phyloP scores from a whole-genome alignment of 2,797 vertebrate genomes.

The Gymnoscopelus braueri region DNA sequence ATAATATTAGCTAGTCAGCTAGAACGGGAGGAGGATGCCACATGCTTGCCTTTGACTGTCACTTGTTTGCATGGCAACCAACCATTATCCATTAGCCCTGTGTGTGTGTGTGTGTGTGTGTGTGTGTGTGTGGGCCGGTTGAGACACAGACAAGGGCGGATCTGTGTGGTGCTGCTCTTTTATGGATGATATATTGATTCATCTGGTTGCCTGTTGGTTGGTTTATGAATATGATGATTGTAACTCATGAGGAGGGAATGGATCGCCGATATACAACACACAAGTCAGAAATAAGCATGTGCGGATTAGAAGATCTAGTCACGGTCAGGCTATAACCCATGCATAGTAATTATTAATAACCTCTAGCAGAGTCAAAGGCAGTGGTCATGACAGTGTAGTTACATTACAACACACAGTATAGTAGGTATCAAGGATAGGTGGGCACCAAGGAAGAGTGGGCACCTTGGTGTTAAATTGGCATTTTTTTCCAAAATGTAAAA shows the following conservation, averaged over 20 bases:
- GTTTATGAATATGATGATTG: neutral
- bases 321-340: neutral
- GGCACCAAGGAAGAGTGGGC: no score
- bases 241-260: neutral
- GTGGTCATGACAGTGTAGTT: neutral
- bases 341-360: slow-evolving; percentile 3
- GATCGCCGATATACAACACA: neutral
- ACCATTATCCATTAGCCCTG: slow-evolving; percentile 25
- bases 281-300: neutral
- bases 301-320: neutral
- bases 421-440: no score
- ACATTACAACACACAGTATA: neutral
- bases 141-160: slow-evolving; percentile 23
- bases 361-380: slow-evolving; percentile 1
- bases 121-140: neutral
- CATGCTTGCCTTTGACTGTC: slow-evolving; percentile 50
- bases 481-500: neutral
- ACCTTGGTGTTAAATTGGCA: neutral
- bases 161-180: neutral
- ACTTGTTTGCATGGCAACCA: slow-evolving; percentile 62
- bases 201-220: neutral
- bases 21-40: slow-evolving; percentile 31
- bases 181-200: no score
- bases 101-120: slow-evolving; percentile 6
- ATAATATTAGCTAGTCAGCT: slow-evolving; percentile 40